Percentiles rank a stretch among this genome's conserved stretches.
Conservation (phyloP, 2,113 vertebrate genomes). For the Sardina pilchardus region DNA sequence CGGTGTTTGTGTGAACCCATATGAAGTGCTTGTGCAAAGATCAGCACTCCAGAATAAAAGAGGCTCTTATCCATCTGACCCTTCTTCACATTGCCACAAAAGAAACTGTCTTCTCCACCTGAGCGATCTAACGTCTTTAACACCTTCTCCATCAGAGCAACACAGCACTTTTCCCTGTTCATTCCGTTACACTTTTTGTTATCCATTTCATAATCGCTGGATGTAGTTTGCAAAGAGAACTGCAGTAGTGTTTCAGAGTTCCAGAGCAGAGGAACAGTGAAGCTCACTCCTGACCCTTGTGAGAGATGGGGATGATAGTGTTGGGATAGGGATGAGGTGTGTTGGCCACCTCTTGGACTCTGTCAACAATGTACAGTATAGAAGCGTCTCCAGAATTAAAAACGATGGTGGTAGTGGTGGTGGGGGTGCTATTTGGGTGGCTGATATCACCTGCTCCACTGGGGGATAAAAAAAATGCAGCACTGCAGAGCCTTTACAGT, state of each 20-base stretch:
- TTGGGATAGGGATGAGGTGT: not conserved
- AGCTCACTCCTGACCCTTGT: not conserved
- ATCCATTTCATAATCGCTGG: not conserved
- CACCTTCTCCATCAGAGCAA: constrained; percentile 16
- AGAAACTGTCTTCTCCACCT: not conserved
- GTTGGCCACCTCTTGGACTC: not conserved
- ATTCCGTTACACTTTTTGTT: not conserved
- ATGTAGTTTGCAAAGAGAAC: too few species aligned
- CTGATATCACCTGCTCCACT: not conserved
- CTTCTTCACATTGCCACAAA: not conserved
- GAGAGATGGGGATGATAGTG: not conserved
- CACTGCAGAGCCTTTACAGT: not conserved
- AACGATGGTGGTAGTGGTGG: too few species aligned
- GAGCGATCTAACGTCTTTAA: constrained; percentile 9
- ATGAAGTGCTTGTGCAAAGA: not conserved
- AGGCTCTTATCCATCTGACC: not conserved
- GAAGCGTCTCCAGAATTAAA: too few species aligned
- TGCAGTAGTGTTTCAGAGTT: not conserved
- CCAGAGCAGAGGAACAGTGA: not conserved
- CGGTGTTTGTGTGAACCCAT: too few species aligned
- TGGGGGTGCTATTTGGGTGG: not conserved
- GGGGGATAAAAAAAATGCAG: not conserved
- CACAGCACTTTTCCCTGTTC: not conserved
- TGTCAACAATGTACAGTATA: not conserved
- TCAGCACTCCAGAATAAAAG: not conserved